Conservation (phyloP, 2,797 vertebrate species). For the Oryzias dopingdopingensis region DNA sequence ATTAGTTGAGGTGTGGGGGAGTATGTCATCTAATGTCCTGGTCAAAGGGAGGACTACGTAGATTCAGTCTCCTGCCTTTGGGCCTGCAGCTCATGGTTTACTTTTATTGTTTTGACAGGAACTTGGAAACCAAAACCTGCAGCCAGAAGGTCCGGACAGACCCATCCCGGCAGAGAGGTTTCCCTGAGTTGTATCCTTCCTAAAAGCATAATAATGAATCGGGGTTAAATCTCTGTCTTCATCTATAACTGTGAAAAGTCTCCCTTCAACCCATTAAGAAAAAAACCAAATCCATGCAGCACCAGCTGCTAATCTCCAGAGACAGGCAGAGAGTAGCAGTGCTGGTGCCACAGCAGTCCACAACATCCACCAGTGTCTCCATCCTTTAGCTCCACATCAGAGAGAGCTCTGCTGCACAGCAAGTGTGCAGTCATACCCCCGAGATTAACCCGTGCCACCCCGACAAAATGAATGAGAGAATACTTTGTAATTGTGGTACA, state of each 20-base stretch:
- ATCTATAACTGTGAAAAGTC: neutral
- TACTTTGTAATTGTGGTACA: too few relatives aligned
- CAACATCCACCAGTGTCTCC: conserved; percentile 33
- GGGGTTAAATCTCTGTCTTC: conserved; percentile 34
- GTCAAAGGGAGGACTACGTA: too few relatives aligned
- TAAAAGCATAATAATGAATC: conserved; percentile 44
- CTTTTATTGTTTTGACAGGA: too few relatives aligned
- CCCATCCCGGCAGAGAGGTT: too few relatives aligned
- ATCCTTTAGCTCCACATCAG: conserved; percentile 47
- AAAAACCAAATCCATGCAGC: conserved; percentile 42
- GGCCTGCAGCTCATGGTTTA: too few relatives aligned
- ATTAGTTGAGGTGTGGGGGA: too few relatives aligned
- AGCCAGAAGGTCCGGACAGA: too few relatives aligned
- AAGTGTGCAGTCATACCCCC: conserved; percentile 48
- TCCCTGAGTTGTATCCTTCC: conserved; percentile 14
- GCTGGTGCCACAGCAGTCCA: conserved; percentile 36
- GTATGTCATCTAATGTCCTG: too few relatives aligned
- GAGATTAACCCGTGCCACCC: conserved; percentile 37
- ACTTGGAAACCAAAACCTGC: too few relatives aligned
- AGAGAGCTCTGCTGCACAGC: conserved; percentile 28
- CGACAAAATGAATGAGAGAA: neutral
- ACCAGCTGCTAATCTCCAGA: conserved; percentile 41
- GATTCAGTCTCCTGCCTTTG: too few relatives aligned
- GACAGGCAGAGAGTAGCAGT: conserved; percentile 47
- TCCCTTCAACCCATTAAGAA: conserved; percentile 12